Evolutionary conservation across 2,797 vertebrate genomes (phyloP).

Genomic region (Phyllotis vaccarum): DNA sequence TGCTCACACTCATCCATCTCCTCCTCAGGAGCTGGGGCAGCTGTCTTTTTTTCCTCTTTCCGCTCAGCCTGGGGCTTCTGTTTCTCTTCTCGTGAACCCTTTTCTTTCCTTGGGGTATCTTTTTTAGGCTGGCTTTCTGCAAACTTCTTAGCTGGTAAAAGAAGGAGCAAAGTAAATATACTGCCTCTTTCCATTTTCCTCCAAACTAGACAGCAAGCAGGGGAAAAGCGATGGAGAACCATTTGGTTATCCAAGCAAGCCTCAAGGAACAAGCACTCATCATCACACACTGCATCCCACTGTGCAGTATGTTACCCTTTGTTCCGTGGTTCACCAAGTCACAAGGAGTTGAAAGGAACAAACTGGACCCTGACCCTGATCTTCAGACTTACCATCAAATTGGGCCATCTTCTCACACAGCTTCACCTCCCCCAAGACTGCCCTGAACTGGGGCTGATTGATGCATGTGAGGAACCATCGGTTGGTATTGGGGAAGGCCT

Average conservation of each 20-base stretch:
- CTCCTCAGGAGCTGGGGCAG: conserved; percentile 87
- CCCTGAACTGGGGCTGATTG: conserved; percentile 95
- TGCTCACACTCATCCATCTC: conserved; percentile 95
- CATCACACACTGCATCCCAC: rapidly evolving
- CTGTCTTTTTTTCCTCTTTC: conserved; percentile 93
- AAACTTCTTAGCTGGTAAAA: conserved; percentile 93
- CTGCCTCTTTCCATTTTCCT: neutral
- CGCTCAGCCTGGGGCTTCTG: conserved; percentile 85
- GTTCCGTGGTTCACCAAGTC: neutral
- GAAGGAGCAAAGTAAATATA: neutral
- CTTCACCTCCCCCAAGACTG: conserved; percentile 94
- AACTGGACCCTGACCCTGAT: neutral
- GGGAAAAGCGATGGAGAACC: neutral
- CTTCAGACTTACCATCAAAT: conserved; percentile 92
- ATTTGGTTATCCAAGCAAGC: neutral
- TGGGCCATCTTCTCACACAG: conserved; percentile 98
- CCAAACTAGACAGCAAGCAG: neutral
- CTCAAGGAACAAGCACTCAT: neutral
- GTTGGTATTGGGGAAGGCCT: conserved; percentile 93
- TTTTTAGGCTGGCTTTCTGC: conserved; percentile 95
- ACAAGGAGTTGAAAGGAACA: neutral
- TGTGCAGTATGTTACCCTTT: rapidly evolving
- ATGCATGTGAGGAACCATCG: conserved; percentile 96
- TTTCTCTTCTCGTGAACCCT: conserved; percentile 91
- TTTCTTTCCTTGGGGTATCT: conserved; percentile 94